phyloP scores from a whole-genome alignment of 1,140 invertebrate species.

The Chrysopa pallens region DNA sequence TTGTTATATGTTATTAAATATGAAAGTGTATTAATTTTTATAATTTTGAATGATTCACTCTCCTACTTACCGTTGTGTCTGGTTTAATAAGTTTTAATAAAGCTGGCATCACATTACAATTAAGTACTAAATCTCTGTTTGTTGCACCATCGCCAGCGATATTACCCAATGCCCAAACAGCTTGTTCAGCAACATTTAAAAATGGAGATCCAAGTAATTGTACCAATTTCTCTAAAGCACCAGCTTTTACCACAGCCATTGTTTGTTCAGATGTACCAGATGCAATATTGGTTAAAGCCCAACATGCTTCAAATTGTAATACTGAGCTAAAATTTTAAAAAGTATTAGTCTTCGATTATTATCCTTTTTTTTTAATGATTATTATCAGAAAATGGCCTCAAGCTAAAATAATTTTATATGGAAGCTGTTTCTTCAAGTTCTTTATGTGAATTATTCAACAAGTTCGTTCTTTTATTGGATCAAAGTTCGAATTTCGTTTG shows the following conservation, averaged over 20 bases:
- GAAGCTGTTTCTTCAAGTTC: no score
- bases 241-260: conserved; percentile 62
- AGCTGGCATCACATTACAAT: conserved; percentile 37
- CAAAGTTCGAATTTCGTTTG: no score
- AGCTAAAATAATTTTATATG: no score
- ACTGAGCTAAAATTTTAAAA: conserved; percentile 39
- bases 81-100: conserved; percentile 46
- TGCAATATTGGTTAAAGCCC: conserved; percentile 97
- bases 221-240: conserved; percentile 76
- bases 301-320: conserved; percentile 93
- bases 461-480: no score
- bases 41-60: no score
- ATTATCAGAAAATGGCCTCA: no score
- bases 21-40: no score
- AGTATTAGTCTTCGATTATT: no score
- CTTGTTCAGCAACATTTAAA: conserved; percentile 79
- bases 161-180: conserved; percentile 95
- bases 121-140: conserved; percentile 58
- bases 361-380: no score
- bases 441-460: no score
- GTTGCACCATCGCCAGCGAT: conserved; percentile 80
- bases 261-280: conserved; percentile 87
- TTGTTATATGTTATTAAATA: no score
- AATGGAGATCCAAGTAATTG: conserved; percentile 53
- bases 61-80: conserved; percentile 27